Base-by-base conservation (phyloP, 1,140 invertebrate species). In the Trichonephila clavipes region DNA sequence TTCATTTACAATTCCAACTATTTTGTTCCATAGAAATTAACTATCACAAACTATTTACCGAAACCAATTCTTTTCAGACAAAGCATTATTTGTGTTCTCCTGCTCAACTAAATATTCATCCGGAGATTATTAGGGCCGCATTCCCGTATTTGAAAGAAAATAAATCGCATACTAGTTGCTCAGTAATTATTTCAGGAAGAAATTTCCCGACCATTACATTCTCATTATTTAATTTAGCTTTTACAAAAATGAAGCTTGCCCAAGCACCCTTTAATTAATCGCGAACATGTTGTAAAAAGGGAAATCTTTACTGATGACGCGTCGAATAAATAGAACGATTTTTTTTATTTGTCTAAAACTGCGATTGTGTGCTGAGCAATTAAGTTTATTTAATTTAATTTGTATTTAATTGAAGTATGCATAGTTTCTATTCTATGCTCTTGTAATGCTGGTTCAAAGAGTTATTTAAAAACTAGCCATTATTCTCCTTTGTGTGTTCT, bases 361-460 rank as follows among this genome's bases (percentile, higher is more conserved):
- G 40, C 82, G 19, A n/a, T 58, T 58, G 51, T 85, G 51, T 85
- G 51, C n/a, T 51, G 10, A 28, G 18, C 82, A 85, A 59, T 85
- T 58, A 85, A 58, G n/a, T 18, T 85, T 18, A n/a, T n/a, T 59
- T 58, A 85, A 85, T 85, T 85, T 85, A 59, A 85, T 85, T 51
- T 59, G 82, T 85, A 24, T 51, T 85, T 28, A 85, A 85, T 85
- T 85, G 82, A 77, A 64, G 72, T 40, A 4, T 28, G 72, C 72
- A 77, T 24, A n/a, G 28, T 12, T 24, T 77, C 62, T 21, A 64
- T 64, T 64, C 18, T 6, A 18, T 19, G 21, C 6, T 21, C 21
- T 18, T 64, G 21, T 21, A 64, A 64, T 18, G 21, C 16, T 19
- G 62, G 6, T 64, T 21, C 21, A 64, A 64, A 64, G 62, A 21